Percentiles rank a stretch among this genome's conserved stretches.
Conservation (phyloP, 2,797 vertebrate species). For the Todus mexicanus region DNA sequence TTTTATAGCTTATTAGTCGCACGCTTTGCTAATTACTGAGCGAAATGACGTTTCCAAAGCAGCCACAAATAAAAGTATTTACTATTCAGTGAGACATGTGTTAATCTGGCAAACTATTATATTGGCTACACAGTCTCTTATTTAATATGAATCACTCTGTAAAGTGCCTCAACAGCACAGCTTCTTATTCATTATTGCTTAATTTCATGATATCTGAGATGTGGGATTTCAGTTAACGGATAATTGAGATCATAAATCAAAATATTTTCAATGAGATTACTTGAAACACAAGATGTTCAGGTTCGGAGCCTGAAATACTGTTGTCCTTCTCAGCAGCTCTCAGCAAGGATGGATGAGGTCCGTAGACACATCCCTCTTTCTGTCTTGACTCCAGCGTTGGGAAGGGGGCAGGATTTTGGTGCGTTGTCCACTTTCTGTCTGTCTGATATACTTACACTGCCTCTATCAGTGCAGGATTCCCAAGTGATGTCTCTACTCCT, state of each 20-base stretch:
- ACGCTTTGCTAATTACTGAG: constrained; percentile 29
- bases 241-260: constrained; percentile 59
- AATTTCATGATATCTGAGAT: constrained; percentile 48
- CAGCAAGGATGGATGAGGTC: background rate
- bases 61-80: constrained; percentile 46
- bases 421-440: background rate
- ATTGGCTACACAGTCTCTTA: constrained; percentile 26
- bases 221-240: constrained; percentile 18
- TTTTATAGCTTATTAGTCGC: background rate
- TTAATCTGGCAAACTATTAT: constrained; percentile 57
- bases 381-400: fast-evolving
- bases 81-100: constrained; percentile 19
- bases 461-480: background rate
- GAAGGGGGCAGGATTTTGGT: background rate
- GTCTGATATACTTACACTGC: background rate
- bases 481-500: background rate
- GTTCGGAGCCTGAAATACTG: background rate
- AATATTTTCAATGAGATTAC: constrained; percentile 48
- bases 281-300: constrained; percentile 42
- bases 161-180: constrained; percentile 26
- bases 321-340: background rate
- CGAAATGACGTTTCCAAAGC: constrained; percentile 20
- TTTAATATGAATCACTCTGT: constrained; percentile 57
- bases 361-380: background rate
- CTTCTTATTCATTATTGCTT: constrained; percentile 61